Conservation (phyloP, 2,113 vertebrate species). For the Pseudopipra pipra region DNA sequence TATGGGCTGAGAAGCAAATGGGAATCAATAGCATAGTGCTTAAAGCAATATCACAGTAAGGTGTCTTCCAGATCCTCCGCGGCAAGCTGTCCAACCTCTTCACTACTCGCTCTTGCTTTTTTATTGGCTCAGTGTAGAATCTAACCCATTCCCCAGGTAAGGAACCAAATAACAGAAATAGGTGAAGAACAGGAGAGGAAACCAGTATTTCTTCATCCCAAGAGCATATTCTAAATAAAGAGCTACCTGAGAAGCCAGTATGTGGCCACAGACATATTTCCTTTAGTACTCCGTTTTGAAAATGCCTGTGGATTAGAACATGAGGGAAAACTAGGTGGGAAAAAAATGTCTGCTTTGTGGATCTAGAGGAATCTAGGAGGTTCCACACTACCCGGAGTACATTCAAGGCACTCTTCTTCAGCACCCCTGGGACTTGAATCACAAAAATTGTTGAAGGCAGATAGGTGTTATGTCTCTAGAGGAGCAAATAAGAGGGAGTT, state of each 20-base stretch:
- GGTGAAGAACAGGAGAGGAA: not conserved
- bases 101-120: not conserved
- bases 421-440: not conserved
- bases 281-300: not conserved
- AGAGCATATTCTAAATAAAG: not conserved
- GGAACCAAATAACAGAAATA: not conserved
- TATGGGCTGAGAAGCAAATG: not conserved
- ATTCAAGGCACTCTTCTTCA: not conserved
- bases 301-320: not conserved
- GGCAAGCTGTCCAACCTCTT: not conserved
- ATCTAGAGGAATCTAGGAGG: not conserved
- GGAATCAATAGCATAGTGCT: accelerated
- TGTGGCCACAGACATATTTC: not conserved
- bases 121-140: not conserved
- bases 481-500: not conserved
- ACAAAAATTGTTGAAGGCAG: not conserved
- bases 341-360: not conserved
- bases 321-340: not conserved
- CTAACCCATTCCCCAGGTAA: not conserved
- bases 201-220: not conserved
- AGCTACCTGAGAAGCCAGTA: not conserved
- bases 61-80: not conserved
- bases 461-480: not conserved
- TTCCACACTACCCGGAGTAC: not conserved
- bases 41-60: not conserved